Conservation (phyloP, 2,113 vertebrate species). For the Micromys minutus region DNA sequence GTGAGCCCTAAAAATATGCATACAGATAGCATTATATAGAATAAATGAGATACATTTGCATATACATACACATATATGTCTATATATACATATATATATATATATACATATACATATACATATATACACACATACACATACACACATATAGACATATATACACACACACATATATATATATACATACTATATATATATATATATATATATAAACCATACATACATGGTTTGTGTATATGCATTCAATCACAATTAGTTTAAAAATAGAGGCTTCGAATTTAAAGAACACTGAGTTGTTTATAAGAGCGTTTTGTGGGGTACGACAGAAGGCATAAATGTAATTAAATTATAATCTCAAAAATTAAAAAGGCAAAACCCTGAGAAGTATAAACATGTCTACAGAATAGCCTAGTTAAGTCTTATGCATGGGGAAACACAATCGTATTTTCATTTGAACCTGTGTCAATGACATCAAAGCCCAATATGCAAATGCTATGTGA, state of each 20-base stretch:
- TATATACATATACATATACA: no score
- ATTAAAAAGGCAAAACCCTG: not conserved
- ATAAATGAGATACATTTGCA: not conserved
- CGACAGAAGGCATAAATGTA: not conserved
- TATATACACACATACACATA: not conserved
- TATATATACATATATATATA: no score
- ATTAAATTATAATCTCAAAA: not conserved
- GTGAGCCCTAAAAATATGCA: not conserved
- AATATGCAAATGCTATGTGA: not conserved
- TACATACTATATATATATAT: not conserved
- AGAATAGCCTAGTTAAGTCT: not conserved
- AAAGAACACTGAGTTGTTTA: not conserved
- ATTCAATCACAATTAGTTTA: not conserved
- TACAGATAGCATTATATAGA: not conserved
- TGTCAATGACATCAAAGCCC: not conserved
- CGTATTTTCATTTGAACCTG: not conserved
- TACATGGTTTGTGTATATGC: no score
- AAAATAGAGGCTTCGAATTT: not conserved
- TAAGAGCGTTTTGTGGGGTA: not conserved
- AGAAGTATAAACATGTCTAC: not conserved
- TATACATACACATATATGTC: no score
- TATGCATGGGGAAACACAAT: not conserved
- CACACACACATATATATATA: not conserved
- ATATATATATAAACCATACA: not conserved
- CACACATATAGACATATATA: not conserved